Conservation (phyloP, 2,797 vertebrate genomes). For the Sebastes alutus region DNA sequence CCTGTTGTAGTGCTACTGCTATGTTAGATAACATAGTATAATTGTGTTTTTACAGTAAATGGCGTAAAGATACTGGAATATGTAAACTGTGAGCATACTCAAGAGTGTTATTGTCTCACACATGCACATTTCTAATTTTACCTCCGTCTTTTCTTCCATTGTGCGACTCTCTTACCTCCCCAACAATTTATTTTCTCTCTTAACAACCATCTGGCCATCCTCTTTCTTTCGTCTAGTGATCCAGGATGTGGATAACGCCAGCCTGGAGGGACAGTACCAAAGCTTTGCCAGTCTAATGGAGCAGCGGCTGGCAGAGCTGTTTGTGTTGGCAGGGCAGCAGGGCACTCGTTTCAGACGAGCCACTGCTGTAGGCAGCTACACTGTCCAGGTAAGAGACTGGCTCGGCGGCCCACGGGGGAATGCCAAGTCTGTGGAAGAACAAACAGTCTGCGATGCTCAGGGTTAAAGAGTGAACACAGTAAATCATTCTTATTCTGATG, state of each 20-base stretch:
- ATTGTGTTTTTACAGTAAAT: not conserved
- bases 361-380: slow-evolving; percentile 92
- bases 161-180: not conserved
- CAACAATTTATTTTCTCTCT: slow-evolving; percentile 24
- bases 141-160: not conserved
- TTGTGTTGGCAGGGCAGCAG: slow-evolving; percentile 92
- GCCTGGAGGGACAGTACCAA: slow-evolving; percentile 93
- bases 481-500: not conserved
- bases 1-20: not conserved
- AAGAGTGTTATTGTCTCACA: not conserved
- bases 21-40: not conserved
- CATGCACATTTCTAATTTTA: slow-evolving; percentile 1
- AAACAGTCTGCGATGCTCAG: not conserved
- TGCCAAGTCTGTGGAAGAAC: slow-evolving; percentile 7
- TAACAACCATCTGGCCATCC: slow-evolving; percentile 38
- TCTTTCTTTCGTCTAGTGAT: slow-evolving; percentile 84
- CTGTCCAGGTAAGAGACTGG: slow-evolving; percentile 89
- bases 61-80: not conserved
- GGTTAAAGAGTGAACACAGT: not conserved
- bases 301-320: slow-evolving; percentile 92
- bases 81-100: not conserved
- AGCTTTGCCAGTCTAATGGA: slow-evolving; percentile 98
- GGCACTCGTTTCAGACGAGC: slow-evolving; percentile 90
- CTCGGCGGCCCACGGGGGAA: not conserved
- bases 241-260: slow-evolving; percentile 92